Evolutionary conservation across 2,113 vertebrate species (phyloP).

Genomic region (Pluvialis apricaria): DNA sequence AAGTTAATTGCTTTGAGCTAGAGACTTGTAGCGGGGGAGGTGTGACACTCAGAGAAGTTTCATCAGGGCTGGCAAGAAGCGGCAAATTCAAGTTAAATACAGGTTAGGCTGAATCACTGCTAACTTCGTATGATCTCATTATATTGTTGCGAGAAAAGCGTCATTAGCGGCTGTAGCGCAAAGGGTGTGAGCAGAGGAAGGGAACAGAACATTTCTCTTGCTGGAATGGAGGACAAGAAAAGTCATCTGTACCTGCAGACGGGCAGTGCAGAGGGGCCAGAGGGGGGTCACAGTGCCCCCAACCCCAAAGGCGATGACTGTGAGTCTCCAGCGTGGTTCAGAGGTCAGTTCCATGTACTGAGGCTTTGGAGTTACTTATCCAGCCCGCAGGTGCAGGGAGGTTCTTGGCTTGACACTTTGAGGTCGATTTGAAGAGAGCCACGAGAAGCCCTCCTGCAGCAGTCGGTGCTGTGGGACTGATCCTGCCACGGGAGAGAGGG

Average conservation of each 20-base stretch:
- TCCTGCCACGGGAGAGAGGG: not conserved
- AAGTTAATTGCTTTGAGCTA: slow-evolving; percentile 14
- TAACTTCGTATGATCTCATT: not conserved
- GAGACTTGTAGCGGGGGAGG: not conserved
- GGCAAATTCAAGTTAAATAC: not conserved
- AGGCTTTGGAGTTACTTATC: not conserved
- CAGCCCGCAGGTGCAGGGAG: accelerated
- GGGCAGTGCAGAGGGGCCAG: not conserved
- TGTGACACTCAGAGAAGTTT: not conserved
- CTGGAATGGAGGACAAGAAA: not conserved
- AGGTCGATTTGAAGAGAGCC: accelerated
- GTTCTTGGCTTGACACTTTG: not conserved
- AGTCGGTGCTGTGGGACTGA: accelerated
- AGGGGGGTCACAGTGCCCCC: not conserved
- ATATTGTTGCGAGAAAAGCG: not conserved
- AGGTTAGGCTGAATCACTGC: not conserved
- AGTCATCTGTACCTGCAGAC: not conserved
- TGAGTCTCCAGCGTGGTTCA: accelerated
- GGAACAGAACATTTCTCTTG: not conserved
- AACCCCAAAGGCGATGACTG: accelerated
- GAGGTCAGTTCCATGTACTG: not conserved
- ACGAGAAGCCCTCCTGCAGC: accelerated
- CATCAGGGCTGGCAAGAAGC: not conserved
- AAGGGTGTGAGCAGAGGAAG: not conserved
- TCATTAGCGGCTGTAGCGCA: not conserved